These are phyloP conservation scores for Syngnathus floridae DNA, from an alignment of 2,113 vertebrate species.

Conservation along the genomic window DNA sequence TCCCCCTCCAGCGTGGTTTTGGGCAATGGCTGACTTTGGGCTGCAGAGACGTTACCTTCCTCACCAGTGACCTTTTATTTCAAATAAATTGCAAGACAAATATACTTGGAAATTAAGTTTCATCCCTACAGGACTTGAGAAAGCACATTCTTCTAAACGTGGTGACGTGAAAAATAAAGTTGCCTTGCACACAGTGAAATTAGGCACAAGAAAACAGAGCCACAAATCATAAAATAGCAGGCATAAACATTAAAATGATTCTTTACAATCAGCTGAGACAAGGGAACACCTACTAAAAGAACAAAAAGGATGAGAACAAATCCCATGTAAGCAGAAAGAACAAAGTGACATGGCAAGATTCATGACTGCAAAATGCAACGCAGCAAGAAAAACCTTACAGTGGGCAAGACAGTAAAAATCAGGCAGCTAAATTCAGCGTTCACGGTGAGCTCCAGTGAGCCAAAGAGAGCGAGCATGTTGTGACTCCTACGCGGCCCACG, in stretches of 20 bases:
- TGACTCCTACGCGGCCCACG: conserved; percentile 61
- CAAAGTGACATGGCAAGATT: conserved; percentile 34
- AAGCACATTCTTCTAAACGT: conserved; percentile 1
- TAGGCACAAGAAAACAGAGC: conserved; percentile 3
- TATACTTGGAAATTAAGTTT: conserved; percentile 23
- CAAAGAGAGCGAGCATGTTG: too few relatives aligned
- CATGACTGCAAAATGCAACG: conserved; percentile 34
- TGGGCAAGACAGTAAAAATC: conserved; percentile 36
- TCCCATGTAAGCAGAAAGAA: conserved; percentile 22
- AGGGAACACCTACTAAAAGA: conserved; percentile 10
- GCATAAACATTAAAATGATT: conserved; percentile 11
- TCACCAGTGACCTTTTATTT: conserved; percentile 15
- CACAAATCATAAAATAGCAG: background rate
- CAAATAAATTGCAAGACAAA: conserved; percentile 17
- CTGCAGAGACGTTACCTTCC: conserved; percentile 13
- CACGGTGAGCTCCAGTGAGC: conserved; percentile 40
- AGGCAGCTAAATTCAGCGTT: conserved; percentile 50
- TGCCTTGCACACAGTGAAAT: conserved; percentile 13
- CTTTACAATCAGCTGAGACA: background rate
- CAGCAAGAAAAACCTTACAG: conserved; percentile 38
- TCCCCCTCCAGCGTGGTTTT: conserved; percentile 38
- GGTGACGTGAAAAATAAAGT: conserved; percentile 18
- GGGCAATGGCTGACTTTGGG: conserved; percentile 33
- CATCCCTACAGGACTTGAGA: conserved; percentile 12
- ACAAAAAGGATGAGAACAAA: conserved; percentile 17